phyloP scores from a whole-genome alignment of 1,140 invertebrate species.

The Bactericera cockerelli region DNA sequence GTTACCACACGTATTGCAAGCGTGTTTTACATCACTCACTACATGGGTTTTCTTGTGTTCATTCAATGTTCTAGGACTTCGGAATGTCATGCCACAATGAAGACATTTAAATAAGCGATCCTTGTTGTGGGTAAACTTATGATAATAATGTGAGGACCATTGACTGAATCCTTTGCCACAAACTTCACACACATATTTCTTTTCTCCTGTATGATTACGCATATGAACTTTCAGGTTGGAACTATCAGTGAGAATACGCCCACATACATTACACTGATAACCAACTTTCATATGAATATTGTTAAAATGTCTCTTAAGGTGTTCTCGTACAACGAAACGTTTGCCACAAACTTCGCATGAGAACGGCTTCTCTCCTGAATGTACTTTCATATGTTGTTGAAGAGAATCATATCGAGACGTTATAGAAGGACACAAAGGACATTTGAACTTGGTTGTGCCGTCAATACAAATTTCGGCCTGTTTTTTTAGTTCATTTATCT shows the following conservation, averaged over 20 bases:
- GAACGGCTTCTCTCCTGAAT: background rate
- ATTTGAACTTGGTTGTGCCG: background rate
- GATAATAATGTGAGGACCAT: background rate
- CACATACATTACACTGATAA: constrained; percentile 35
- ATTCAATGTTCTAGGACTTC: background rate
- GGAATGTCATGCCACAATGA: background rate
- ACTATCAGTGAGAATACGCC: constrained; percentile 31
- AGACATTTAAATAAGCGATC: background rate
- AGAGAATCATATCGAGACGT: background rate
- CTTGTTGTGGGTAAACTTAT: background rate
- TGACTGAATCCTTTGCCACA: constrained; percentile 52
- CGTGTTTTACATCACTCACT: background rate
- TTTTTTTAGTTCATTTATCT: background rate
- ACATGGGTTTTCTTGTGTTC: constrained; percentile 1
- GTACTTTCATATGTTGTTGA: background rate
- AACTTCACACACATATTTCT: constrained; percentile 47
- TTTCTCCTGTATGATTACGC: constrained; percentile 34
- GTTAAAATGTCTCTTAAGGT: background rate
- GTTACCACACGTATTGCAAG: background rate
- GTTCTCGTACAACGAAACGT: background rate
- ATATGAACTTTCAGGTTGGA: constrained; percentile 37
- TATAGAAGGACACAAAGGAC: background rate
- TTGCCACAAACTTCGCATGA: background rate
- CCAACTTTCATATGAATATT: constrained; percentile 29
- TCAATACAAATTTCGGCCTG: background rate